Conservation (phyloP, 2,797 vertebrate genomes). For the Chelonia mydas region DNA sequence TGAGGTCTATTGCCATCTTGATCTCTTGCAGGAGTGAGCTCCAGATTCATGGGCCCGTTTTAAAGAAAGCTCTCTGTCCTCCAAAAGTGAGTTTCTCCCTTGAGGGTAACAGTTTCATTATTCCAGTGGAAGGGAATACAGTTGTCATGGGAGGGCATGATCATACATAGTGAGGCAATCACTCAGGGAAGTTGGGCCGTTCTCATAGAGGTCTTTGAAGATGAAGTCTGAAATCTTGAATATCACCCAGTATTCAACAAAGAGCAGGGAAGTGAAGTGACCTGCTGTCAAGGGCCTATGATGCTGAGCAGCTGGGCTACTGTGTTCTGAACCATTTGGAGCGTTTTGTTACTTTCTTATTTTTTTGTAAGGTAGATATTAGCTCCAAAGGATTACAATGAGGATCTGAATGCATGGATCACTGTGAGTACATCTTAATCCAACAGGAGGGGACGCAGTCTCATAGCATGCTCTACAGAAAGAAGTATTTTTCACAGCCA, state of each 20-base stretch:
- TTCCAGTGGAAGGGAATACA: background rate
- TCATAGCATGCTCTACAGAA: background rate
- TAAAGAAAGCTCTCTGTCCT: background rate
- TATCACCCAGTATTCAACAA: background rate
- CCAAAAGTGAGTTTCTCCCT: background rate
- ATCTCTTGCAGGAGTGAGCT: background rate
- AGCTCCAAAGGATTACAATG: background rate
- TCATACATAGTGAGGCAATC: background rate
- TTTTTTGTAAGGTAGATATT: background rate
- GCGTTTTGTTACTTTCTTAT: background rate
- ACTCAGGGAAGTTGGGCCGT: background rate
- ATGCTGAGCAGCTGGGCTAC: background rate
- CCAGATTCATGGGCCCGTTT: background rate
- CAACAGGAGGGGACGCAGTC: background rate
- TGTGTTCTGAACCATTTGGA: background rate
- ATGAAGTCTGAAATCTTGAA: background rate
- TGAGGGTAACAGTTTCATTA: background rate
- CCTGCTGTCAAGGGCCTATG: background rate
- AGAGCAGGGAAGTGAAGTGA: accelerated
- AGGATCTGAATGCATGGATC: background rate
- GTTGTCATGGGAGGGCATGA: background rate
- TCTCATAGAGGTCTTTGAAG: background rate
- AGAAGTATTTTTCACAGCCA: background rate
- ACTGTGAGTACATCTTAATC: background rate
- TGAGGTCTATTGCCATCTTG: background rate